Base-by-base conservation (phyloP, 2,888 invertebrate species). In the Nephrotoma flavescens region DNA sequence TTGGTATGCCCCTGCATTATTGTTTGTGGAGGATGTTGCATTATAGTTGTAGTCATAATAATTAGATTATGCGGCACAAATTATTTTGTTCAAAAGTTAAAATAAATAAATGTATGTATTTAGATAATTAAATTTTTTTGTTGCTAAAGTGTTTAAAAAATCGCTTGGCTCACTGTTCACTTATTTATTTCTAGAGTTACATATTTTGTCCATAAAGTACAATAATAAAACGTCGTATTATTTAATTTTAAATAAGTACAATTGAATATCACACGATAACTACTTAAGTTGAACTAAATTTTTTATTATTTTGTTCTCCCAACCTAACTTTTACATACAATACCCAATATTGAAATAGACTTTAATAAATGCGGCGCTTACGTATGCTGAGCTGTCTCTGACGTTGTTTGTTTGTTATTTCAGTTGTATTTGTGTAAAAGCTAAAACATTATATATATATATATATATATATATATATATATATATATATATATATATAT, bases 21-120 rank as follows among this genome's bases (percentile, higher is more conserved):
- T 44, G 91, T 91, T 91, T 91, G 91, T 87, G 89, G 89, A 9
- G 31, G 19, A 71, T 71, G 71, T 89, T 91, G 91, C 86, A 91
- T 89, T 88, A 91, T 89, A 88, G 91, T 90, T 89, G 91, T 91
- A 91, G 91, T 91, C 91, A 91, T 91, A 90, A 89, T 90, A 89
- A 84, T 41, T 71, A 71, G 2, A 71, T 31, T 31, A 31, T 9
- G 12, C 9, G 9, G 3, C 11, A 31, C 7, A 15, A 57, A 57
- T 11, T 71, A 31, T 71, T 71, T 57, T 19, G 57, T 19, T 9
- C 71, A 31, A 19, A 52, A 15, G 5, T 71, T 31, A 71, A 71
- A 71, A 71, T 71, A 71, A 71, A 31, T 71, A 31, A 9, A 71
- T 47, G 11, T 44, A 71, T 47, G 11, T 44, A 44, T 12, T 31